Evolutionary conservation across 2,888 invertebrate species (phyloP).

Genomic region (Apoderus coryli): DNA sequence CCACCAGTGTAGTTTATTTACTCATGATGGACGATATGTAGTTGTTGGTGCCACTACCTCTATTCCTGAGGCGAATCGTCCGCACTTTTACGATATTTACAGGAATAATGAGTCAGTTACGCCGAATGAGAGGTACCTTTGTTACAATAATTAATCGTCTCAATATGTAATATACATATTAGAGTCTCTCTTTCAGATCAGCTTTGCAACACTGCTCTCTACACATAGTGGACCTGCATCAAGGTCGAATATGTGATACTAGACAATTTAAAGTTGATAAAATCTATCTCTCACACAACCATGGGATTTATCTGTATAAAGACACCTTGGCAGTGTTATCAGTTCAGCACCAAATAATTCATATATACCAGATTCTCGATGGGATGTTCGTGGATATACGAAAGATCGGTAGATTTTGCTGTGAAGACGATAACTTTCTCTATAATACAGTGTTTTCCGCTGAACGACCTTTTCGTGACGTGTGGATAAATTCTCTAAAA

Average conservation of each 20-base stretch:
- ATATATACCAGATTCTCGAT: slow-evolving; percentile 75
- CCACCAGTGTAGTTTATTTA: slow-evolving; percentile 88
- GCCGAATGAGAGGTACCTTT: slow-evolving; percentile 56
- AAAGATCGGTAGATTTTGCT: slow-evolving; percentile 74
- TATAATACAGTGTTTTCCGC: slow-evolving; percentile 50
- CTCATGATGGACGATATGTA: slow-evolving; percentile 77
- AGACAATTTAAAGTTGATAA: slow-evolving; percentile 78
- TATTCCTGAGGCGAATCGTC: slow-evolving; percentile 68
- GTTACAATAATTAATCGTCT: too few relatives aligned
- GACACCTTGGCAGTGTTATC: slow-evolving; percentile 86
- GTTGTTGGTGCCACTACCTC: slow-evolving; percentile 79
- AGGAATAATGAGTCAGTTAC: slow-evolving; percentile 85
- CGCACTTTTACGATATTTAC: slow-evolving; percentile 74
- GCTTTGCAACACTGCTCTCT: slow-evolving; percentile 85
- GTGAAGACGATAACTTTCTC: slow-evolving; percentile 70
- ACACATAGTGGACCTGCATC: slow-evolving; percentile 69
- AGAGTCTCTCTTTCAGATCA: slow-evolving; percentile 45
- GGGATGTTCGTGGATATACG: slow-evolving; percentile 67
- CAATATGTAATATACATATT: too few relatives aligned
- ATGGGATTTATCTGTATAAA: slow-evolving; percentile 85
- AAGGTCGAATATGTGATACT: slow-evolving; percentile 69
- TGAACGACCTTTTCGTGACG: slow-evolving; percentile 61
- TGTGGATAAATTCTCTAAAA: slow-evolving; percentile 70
- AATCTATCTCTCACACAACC: slow-evolving; percentile 89
- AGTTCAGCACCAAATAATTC: slow-evolving; percentile 89